phyloP scores from a whole-genome alignment of 1,140 invertebrate genomes.

The Drosophila jambulina region DNA sequence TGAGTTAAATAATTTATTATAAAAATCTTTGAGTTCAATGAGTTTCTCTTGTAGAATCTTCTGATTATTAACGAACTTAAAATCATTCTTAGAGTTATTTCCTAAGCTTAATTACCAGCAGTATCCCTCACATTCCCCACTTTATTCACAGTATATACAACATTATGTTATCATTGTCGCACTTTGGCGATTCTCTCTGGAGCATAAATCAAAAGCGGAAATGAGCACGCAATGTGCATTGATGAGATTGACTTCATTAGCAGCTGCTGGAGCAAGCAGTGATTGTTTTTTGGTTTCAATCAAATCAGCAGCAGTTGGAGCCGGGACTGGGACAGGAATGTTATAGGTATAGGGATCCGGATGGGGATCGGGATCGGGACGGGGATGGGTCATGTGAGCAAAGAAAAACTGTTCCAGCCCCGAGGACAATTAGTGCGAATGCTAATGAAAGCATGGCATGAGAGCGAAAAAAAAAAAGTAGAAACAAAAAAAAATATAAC shows the following conservation, averaged over 20 bases:
- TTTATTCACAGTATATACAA: neutral
- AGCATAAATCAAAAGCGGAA: conserved; percentile 75
- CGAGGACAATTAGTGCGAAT: conserved; percentile 68
- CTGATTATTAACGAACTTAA: neutral
- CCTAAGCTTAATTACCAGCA: neutral
- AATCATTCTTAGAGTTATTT: neutral
- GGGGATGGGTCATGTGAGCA: neutral
- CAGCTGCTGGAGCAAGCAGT: conserved; percentile 58
- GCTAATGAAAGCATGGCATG: conserved; percentile 64
- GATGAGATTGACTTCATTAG: conserved; percentile 78
- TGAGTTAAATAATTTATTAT: neutral
- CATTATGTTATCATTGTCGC: conserved; percentile 50
- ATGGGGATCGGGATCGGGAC: neutral
- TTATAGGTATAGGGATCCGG: neutral
- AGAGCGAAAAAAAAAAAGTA: neutral
- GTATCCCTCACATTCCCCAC: neutral
- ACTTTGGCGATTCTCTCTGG: conserved; percentile 42
- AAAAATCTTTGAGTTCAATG: neutral
- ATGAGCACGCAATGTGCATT: conserved; percentile 72
- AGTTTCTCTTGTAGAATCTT: neutral
- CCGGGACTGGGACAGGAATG: conserved; percentile 6
- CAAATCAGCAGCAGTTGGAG: conserved; percentile 57
- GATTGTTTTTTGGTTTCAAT: conserved; percentile 74
- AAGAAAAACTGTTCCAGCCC: conserved; percentile 47
- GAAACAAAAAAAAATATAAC: conserved; percentile 17